Conservation (phyloP, 1,140 invertebrate species). For the Protaetia brevitarsis region DNA sequence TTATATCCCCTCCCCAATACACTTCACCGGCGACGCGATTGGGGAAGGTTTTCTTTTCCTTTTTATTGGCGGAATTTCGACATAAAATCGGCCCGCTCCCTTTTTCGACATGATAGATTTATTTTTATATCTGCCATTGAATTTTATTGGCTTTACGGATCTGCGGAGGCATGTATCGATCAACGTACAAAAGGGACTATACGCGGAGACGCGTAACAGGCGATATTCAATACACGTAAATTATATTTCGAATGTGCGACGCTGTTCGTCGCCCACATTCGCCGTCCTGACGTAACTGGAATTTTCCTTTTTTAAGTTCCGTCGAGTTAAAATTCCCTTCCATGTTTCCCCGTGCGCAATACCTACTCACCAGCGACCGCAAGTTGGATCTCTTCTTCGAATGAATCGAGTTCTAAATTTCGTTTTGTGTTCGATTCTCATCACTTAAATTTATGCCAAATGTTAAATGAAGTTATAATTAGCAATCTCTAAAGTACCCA, state of each 20-base stretch:
- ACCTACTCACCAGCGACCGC: too few relatives aligned
- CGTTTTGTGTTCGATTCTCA: too few relatives aligned
- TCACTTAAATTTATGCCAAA: too few relatives aligned
- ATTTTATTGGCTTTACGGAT: conserved; percentile 32
- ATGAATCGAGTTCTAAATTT: too few relatives aligned
- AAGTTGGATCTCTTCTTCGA: too few relatives aligned
- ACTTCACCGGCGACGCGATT: not conserved
- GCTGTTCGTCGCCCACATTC: too few relatives aligned
- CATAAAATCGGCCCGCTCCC: conserved; percentile 30
- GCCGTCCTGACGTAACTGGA: too few relatives aligned
- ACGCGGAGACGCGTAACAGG: not conserved
- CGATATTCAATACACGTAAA: conserved; percentile 4
- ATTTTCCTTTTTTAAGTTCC: too few relatives aligned
- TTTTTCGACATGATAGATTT: conserved; percentile 31
- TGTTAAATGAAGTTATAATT: too few relatives aligned
- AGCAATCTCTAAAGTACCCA: too few relatives aligned
- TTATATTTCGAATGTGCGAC: not conserved
- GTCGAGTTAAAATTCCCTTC: too few relatives aligned
- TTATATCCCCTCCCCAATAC: conserved; percentile 4
- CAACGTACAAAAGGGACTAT: conserved; percentile 3
- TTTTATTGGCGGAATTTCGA: conserved; percentile 27
- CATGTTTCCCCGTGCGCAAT: too few relatives aligned
- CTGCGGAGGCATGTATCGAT: conserved; percentile 24
- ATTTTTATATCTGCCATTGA: conserved; percentile 32
- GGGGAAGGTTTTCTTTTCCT: not conserved